These are phyloP conservation scores for Carettochelys insculpta DNA, from an alignment of 2,113 vertebrate genomes.

Conservation along the genomic window DNA sequence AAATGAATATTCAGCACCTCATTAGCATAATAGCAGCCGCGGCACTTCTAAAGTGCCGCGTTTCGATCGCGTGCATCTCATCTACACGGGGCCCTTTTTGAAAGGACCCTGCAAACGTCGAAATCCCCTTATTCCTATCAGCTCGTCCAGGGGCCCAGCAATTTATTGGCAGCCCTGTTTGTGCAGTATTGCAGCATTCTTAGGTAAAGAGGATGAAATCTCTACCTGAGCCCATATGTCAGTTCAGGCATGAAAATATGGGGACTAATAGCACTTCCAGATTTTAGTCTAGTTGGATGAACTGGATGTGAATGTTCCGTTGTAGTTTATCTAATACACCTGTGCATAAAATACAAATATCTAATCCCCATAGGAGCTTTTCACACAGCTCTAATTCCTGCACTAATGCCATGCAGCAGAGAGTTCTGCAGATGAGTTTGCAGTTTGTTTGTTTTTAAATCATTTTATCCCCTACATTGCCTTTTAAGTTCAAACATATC, in stretches of 20 bases:
- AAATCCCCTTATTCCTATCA: too few species aligned
- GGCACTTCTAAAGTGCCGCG: too few species aligned
- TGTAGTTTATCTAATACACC: not conserved
- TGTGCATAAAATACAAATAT: conserved; percentile 30
- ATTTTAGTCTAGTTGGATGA: not conserved
- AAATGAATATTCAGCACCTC: too few species aligned
- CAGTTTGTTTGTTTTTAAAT: not conserved
- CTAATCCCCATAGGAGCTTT: not conserved
- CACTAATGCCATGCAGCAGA: conserved; percentile 6
- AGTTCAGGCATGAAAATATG: rapidly evolving
- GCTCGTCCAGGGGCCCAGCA: too few species aligned
- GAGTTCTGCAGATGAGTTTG: conserved; percentile 21
- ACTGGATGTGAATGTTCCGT: not conserved
- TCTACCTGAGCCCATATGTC: not conserved
- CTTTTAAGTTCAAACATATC: conserved; percentile 47
- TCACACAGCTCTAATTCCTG: conserved; percentile 28
- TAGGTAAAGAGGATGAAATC: not conserved
- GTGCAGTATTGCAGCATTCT: not conserved
- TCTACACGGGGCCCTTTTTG: too few species aligned
- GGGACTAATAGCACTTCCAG: not conserved
- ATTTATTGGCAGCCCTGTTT: not conserved
- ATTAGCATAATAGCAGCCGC: too few species aligned
- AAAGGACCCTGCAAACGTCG: too few species aligned
- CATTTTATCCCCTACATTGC: conserved; percentile 7
- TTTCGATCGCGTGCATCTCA: too few species aligned